Percentiles rank a stretch among this genome's conserved stretches.
Conservation (phyloP, 1,140 invertebrate genomes). For the Aporrectodea caliginosa region DNA sequence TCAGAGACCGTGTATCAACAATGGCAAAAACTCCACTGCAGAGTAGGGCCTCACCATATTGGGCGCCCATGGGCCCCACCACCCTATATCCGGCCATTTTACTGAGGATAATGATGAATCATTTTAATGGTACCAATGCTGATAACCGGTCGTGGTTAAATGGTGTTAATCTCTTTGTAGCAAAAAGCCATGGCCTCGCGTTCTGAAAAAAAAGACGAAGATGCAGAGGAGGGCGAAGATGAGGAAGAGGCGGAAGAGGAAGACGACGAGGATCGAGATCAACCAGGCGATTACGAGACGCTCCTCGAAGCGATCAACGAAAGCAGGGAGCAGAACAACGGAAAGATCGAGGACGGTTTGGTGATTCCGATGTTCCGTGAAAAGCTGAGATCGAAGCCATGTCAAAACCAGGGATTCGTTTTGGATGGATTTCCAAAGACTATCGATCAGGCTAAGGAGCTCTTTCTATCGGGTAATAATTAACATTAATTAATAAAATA, state of each 20-base stretch:
- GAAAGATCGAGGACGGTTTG: slow-evolving; percentile 50
- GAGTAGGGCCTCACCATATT: no score
- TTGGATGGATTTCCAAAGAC: slow-evolving; percentile 67
- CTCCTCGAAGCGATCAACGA: slow-evolving; percentile 52
- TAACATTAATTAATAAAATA: no score
- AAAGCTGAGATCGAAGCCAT: slow-evolving; percentile 62
- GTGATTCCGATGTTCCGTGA: slow-evolving; percentile 54
- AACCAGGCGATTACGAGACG: slow-evolving; percentile 50
- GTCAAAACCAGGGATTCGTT: slow-evolving; percentile 68
- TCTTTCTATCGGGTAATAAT: slow-evolving; percentile 58
- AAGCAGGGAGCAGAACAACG: slow-evolving; percentile 52
- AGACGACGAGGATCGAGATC: slow-evolving; percentile 40
- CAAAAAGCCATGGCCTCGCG: slow-evolving; percentile 40
- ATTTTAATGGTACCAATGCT: no score
- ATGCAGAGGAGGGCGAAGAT: slow-evolving; percentile 44
- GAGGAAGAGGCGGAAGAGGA: slow-evolving; percentile 45
- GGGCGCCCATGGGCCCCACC: no score
- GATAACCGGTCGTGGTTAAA: no score
- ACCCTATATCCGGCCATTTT: no score
- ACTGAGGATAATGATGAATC: no score
- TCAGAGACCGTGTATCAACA: no score
- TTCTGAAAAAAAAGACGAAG: slow-evolving; percentile 31
- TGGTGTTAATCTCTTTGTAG: background rate
- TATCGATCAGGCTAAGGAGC: slow-evolving; percentile 58
- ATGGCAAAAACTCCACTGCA: no score